A percentile compares a stretch with the other conserved stretches of the same genome.
Conservation (phyloP, 2,888 invertebrate genomes). For the Polyommatus icarus region DNA sequence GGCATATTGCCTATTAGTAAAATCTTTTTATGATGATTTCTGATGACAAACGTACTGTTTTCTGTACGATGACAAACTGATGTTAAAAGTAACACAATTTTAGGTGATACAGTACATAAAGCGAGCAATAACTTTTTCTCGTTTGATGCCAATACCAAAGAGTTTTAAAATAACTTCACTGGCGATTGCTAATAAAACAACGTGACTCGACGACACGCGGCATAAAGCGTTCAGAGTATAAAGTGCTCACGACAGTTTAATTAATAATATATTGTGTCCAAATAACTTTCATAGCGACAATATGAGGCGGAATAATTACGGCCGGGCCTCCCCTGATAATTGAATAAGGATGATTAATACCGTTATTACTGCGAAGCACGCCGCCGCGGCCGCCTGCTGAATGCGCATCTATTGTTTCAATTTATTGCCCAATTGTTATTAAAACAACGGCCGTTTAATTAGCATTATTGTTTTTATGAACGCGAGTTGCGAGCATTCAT, state of each 20-base stretch:
- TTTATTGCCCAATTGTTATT: constrained; percentile 20
- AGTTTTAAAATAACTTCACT: neutral
- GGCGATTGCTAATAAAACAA: neutral
- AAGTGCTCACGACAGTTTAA: constrained; percentile 3
- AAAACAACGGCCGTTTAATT: constrained; percentile 19
- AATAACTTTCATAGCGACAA: constrained; percentile 18
- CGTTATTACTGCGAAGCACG: constrained; percentile 14
- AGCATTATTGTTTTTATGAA: constrained; percentile 3
- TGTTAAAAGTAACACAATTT: neutral
- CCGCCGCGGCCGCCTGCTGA: neutral
- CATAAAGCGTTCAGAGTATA: neutral
- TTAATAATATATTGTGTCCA: constrained; percentile 26
- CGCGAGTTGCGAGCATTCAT: constrained; percentile 9
- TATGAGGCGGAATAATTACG: constrained; percentile 13
- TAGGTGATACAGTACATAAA: neutral
- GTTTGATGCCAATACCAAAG: neutral
- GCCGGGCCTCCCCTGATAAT: constrained; percentile 1
- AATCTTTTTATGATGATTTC: too few species aligned
- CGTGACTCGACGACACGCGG: neutral
- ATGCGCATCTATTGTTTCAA: constrained; percentile 19
- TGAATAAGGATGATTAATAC: constrained; percentile 29
- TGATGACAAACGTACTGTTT: too few species aligned
- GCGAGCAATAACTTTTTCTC: neutral
- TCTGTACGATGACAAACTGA: neutral
- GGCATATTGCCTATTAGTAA: too few species aligned